Conservation (phyloP, 2,113 vertebrate genomes). For the Myiagra hebetior region DNA sequence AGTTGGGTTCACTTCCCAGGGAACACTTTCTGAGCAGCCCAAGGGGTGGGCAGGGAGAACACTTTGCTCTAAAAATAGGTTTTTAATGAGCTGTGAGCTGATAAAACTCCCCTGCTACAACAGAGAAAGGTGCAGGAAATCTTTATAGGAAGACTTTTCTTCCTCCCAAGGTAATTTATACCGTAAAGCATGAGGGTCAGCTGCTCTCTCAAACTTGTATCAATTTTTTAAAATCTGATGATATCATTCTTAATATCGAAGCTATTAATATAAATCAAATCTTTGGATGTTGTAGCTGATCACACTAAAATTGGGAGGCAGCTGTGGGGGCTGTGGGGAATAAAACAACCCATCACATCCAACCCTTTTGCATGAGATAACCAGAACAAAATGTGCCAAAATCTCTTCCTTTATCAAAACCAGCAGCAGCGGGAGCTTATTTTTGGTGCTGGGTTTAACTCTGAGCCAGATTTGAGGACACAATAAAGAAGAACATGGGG, state of each 20-base stretch:
- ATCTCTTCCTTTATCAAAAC: background rate
- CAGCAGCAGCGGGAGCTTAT: background rate
- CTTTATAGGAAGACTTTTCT: background rate
- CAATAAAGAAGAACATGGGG: background rate
- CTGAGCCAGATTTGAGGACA: background rate
- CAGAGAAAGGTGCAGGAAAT: background rate
- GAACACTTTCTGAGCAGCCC: background rate
- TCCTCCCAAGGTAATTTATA: background rate
- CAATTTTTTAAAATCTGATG: background rate
- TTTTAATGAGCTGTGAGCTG: background rate
- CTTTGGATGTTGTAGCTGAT: background rate
- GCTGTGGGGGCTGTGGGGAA: constrained; percentile 14
- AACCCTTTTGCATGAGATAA: background rate
- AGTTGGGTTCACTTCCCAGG: background rate
- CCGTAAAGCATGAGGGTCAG: background rate
- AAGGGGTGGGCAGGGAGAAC: background rate
- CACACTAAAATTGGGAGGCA: background rate
- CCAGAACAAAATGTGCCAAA: background rate
- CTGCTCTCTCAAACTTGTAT: background rate
- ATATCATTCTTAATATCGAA: background rate
- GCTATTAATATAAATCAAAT: background rate
- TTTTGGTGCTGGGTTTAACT: background rate
- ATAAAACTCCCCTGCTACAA: background rate
- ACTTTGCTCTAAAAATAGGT: background rate
- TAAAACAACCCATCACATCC: background rate